These are phyloP conservation scores for Palaemon carinicauda DNA, from an alignment of 1,140 invertebrate genomes.

Conservation along the genomic window DNA sequence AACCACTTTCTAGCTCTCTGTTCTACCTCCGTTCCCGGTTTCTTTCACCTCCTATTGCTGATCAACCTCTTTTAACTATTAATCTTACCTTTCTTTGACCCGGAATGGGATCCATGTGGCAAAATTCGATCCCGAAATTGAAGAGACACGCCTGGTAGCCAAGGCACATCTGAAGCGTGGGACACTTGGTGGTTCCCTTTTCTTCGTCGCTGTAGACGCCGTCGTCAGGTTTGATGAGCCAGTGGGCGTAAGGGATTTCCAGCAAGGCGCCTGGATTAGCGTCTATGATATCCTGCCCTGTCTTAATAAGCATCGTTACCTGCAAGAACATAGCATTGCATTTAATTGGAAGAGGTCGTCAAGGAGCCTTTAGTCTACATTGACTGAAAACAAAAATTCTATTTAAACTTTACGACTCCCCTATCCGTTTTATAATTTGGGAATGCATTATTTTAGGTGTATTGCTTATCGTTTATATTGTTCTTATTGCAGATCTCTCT, in stretches of 20 bases:
- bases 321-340: background rate
- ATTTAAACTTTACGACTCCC: no score
- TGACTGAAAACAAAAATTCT: no score
- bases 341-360: background rate
- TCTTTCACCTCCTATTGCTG: background rate
- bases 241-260: constrained; percentile 29
- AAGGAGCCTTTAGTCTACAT: background rate
- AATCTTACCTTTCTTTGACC: constrained; percentile 46
- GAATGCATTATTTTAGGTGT: no score
- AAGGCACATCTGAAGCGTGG: constrained; percentile 34
- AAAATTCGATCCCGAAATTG: constrained; percentile 54
- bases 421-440: no score
- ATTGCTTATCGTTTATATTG: no score
- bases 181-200: constrained; percentile 16
- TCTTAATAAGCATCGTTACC: constrained; percentile 6
- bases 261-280: background rate
- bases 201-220: constrained; percentile 13
- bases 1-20: no score
- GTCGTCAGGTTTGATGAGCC: constrained; percentile 14
- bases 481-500: no score
- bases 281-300: background rate
- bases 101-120: constrained; percentile 48
- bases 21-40: background rate
- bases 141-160: constrained; percentile 54
- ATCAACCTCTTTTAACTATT: no score